Percentiles rank a stretch among this genome's conserved stretches.
Evolutionary conservation across 2,888 invertebrate genomes (phyloP).

Genomic region (Cerastoderma edule): DNA sequence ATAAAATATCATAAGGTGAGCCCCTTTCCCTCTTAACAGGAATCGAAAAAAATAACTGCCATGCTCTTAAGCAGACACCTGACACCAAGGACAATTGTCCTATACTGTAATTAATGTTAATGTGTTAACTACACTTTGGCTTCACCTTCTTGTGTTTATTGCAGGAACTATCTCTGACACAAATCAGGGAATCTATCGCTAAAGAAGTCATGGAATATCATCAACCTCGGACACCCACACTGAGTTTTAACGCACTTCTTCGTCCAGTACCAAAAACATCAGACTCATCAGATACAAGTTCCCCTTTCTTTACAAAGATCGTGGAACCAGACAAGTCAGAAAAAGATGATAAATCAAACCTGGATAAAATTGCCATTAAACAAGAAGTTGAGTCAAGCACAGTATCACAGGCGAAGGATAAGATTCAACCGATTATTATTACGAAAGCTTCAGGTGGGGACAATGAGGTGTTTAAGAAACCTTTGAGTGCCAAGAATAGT

Average conservation of each 20-base stretch:
- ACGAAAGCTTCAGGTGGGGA: conserved; percentile 17
- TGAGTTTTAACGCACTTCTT: conserved; percentile 75
- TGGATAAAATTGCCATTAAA: background rate
- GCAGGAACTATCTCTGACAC: conserved; percentile 76
- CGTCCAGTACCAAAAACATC: conserved; percentile 73
- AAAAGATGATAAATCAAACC: background rate
- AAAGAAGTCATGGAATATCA: conserved; percentile 82
- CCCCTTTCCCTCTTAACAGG: too few species aligned
- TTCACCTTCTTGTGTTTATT: background rate
- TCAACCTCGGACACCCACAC: conserved; percentile 70
- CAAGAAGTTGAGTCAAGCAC: background rate
- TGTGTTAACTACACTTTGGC: too few species aligned
- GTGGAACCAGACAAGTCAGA: background rate
- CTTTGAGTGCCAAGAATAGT: conserved; percentile 55
- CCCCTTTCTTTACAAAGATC: conserved; percentile 13
- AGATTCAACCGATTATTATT: conserved; percentile 14
- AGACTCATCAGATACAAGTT: conserved; percentile 20
- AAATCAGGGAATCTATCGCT: conserved; percentile 80
- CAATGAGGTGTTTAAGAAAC: conserved; percentile 63
- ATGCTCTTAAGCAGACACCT: too few species aligned
- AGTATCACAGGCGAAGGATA: conserved; percentile 1
- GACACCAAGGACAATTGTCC: too few species aligned
- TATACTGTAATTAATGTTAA: too few species aligned
- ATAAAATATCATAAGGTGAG: too few species aligned
- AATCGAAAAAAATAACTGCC: too few species aligned